A percentile compares a stretch with the other conserved stretches of the same genome.
phyloP scores from a whole-genome alignment of 1,140 invertebrate genomes.

The Lysiphlebus fabarum region DNA sequence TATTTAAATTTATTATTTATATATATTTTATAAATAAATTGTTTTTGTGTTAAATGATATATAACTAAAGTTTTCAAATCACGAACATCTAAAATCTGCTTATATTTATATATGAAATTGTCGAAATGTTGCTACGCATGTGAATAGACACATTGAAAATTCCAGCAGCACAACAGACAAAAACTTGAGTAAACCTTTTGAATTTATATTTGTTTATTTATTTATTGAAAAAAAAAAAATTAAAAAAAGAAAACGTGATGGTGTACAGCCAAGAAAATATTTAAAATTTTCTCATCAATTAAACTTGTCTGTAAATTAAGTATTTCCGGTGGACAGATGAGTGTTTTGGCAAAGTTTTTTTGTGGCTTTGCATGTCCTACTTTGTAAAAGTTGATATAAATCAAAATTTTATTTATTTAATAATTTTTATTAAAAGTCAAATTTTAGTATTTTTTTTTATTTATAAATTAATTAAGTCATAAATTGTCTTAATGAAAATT shows the following conservation, averaged over 20 bases:
- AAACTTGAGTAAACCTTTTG: not conserved
- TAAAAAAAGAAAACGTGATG: not conserved
- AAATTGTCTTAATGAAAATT: not conserved
- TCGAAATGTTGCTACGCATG: slow-evolving; percentile 14
- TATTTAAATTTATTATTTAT: not conserved
- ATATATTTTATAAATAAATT: not conserved
- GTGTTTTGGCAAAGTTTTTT: slow-evolving; percentile 35
- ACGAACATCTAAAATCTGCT: slow-evolving; percentile 7
- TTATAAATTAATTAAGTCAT: no score
- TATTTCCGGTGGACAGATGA: slow-evolving; percentile 36
- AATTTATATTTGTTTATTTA: slow-evolving; percentile 3
- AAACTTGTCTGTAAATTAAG: slow-evolving; percentile 31
- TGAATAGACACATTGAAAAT: slow-evolving; percentile 15
- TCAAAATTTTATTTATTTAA: slow-evolving; percentile 27
- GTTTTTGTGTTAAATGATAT: not conserved
- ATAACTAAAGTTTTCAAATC: slow-evolving; percentile 3
- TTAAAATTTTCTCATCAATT: slow-evolving; percentile 2
- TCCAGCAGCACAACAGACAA: slow-evolving; percentile 1
- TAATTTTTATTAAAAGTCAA: slow-evolving; percentile 4
- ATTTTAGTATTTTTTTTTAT: not conserved
- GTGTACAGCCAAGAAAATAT: not conserved
- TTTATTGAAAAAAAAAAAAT: no score
- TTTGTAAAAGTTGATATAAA: slow-evolving; percentile 42
- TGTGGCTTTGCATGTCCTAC: slow-evolving; percentile 31
- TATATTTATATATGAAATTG: slow-evolving; percentile 8